Evolutionary conservation across 2,797 vertebrate species (phyloP).

Genomic region (Spea hammondii): DNA sequence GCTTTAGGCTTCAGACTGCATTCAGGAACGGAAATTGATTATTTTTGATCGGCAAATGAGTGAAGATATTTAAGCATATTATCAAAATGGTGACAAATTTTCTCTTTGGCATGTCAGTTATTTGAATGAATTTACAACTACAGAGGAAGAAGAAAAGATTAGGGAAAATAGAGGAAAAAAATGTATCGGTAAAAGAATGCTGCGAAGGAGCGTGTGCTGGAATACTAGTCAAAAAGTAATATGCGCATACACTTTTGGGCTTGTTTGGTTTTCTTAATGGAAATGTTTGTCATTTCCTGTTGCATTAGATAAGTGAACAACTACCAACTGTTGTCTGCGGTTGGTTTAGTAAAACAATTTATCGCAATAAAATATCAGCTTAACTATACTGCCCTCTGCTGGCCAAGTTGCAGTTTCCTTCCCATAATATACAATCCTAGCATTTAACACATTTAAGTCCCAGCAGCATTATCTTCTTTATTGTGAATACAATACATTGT

Average conservation of each 20-base stretch:
- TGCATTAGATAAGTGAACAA: constrained; percentile 25
- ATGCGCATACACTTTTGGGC: background rate
- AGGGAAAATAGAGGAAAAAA: background rate
- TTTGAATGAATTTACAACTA: background rate
- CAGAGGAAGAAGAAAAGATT: too few relatives aligned
- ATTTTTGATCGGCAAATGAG: too few relatives aligned
- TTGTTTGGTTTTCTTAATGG: background rate
- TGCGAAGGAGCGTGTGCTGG: background rate
- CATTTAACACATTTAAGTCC: too few relatives aligned
- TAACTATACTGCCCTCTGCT: constrained; percentile 40
- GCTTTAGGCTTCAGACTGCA: too few relatives aligned
- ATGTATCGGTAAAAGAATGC: background rate
- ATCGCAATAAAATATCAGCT: background rate
- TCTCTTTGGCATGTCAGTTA: background rate
- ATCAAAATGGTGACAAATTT: background rate
- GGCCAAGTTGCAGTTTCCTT: background rate
- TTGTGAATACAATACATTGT: background rate
- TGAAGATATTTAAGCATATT: too few relatives aligned
- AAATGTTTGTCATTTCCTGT: background rate
- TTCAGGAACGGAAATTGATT: too few relatives aligned
- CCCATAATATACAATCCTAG: too few relatives aligned
- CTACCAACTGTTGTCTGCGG: background rate
- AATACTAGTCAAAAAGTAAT: background rate
- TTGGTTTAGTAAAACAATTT: background rate
- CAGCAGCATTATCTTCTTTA: background rate